Percentiles rank a stretch among this genome's conserved stretches.
Conservation (phyloP, 92 coral and sea anemone species). For the Epizoanthus ramosus region DNA sequence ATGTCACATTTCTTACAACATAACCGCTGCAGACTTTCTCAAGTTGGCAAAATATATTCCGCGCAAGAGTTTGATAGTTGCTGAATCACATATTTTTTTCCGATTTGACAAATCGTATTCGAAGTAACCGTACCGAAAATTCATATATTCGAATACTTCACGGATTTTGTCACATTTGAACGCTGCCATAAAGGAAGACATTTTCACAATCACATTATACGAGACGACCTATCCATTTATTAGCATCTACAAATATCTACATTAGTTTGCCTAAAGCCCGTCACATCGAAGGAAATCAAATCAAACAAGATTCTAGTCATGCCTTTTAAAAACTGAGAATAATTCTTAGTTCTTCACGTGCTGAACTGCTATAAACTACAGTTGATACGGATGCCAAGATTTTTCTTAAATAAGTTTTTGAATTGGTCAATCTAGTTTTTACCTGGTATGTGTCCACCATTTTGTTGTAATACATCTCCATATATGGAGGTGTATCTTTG, state of each 20-base stretch:
- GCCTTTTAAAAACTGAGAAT: not conserved
- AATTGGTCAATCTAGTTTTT: not conserved
- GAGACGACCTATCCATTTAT: not conserved
- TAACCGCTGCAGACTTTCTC: too few species aligned
- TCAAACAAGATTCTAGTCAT: slow-evolving; percentile 42
- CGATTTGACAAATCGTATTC: not conserved
- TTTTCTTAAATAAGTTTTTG: not conserved
- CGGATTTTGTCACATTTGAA: not conserved
- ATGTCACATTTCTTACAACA: too few species aligned
- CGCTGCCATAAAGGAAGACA: not conserved
- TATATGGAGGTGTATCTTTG: too few species aligned
- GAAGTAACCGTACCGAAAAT: not conserved
- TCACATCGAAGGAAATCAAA: slow-evolving; percentile 29
- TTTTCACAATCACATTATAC: not conserved
- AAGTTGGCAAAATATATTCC: too few species aligned
- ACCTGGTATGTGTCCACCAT: not conserved
- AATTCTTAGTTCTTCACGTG: slow-evolving; percentile 26
- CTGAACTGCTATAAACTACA: slow-evolving; percentile 17
- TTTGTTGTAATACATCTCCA: too few species aligned
- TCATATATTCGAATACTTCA: too few species aligned
- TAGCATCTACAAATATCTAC: not conserved
- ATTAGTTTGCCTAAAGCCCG: slow-evolving; percentile 30
- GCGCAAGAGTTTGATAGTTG: too few species aligned
- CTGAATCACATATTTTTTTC: too few species aligned
- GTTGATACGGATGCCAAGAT: not conserved